These are phyloP conservation scores for Synodontis membranacea DNA, from an alignment of 2,113 vertebrate species.

Conservation along the genomic window DNA sequence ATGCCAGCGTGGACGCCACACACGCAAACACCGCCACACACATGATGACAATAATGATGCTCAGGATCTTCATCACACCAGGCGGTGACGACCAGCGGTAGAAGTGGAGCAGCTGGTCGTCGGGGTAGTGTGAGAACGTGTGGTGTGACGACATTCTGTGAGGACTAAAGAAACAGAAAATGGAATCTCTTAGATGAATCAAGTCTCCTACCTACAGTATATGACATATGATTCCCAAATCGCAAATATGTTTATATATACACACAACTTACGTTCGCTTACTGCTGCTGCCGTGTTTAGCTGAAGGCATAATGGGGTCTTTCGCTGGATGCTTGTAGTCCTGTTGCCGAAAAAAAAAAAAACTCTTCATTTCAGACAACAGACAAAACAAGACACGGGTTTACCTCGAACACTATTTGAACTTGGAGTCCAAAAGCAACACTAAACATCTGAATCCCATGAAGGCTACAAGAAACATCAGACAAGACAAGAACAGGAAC, in stretches of 20 bases:
- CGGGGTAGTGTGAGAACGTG: constrained; percentile 77
- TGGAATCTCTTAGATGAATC: background rate
- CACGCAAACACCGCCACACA: constrained; percentile 86
- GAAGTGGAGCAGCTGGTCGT: constrained; percentile 79
- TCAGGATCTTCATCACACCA: constrained; percentile 88
- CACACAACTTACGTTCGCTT: constrained; percentile 14
- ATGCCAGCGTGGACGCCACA: constrained; percentile 86
- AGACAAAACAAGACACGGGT: background rate
- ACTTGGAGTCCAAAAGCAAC: background rate
- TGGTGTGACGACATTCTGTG: constrained; percentile 75
- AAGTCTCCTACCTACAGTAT: background rate
- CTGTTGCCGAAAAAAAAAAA: background rate
- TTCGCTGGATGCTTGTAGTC: background rate
- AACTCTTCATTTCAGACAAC: background rate
- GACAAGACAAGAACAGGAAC: background rate
- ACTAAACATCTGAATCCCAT: background rate
- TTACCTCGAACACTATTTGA: background rate
- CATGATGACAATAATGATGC: constrained; percentile 83
- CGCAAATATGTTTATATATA: background rate
- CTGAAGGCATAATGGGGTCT: constrained; percentile 75
- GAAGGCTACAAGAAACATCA: background rate
- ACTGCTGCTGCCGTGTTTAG: constrained; percentile 72
- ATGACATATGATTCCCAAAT: background rate
- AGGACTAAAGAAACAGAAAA: constrained; percentile 60
- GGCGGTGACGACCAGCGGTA: constrained; percentile 88